A percentile compares a stretch with the other conserved stretches of the same genome.
Evolutionary conservation across 2,888 invertebrate species (phyloP).

Genomic region (Siphlonurus alternatus): DNA sequence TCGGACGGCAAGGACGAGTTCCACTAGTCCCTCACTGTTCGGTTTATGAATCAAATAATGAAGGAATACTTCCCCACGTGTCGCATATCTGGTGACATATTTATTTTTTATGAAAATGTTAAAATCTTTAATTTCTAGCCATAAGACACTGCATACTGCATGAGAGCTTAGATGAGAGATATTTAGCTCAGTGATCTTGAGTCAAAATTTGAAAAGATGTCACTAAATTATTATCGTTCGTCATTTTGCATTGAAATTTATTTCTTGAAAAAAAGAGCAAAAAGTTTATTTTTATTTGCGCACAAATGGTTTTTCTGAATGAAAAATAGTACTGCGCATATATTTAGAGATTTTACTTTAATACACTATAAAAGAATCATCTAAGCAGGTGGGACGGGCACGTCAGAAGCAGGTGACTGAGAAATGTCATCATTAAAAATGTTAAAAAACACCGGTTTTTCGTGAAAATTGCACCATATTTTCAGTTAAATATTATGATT

Average conservation of each 20-base stretch:
- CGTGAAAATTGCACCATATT: background rate
- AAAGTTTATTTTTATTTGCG: background rate
- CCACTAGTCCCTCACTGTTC: too few species aligned
- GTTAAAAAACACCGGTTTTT: background rate
- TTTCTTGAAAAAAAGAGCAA: background rate
- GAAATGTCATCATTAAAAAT: background rate
- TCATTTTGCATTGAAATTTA: background rate
- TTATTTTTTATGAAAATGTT: too few species aligned
- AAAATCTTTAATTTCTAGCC: too few species aligned
- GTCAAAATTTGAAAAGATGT: background rate
- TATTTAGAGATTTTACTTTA: too few species aligned
- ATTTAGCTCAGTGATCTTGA: too few species aligned
- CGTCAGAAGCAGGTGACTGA: conserved; percentile 2
- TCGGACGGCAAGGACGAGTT: too few species aligned
- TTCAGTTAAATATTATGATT: background rate
- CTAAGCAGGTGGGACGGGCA: background rate
- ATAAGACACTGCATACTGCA: too few species aligned
- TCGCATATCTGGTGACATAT: too few species aligned
- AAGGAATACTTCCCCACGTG: too few species aligned
- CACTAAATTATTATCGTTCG: background rate
- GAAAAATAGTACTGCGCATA: too few species aligned
- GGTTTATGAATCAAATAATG: too few species aligned
- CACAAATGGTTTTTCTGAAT: background rate
- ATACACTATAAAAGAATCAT: background rate
- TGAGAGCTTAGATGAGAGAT: too few species aligned